Evolutionary conservation across 2,888 invertebrate species (phyloP).

Genomic region (Amphipoea oculea): DNA sequence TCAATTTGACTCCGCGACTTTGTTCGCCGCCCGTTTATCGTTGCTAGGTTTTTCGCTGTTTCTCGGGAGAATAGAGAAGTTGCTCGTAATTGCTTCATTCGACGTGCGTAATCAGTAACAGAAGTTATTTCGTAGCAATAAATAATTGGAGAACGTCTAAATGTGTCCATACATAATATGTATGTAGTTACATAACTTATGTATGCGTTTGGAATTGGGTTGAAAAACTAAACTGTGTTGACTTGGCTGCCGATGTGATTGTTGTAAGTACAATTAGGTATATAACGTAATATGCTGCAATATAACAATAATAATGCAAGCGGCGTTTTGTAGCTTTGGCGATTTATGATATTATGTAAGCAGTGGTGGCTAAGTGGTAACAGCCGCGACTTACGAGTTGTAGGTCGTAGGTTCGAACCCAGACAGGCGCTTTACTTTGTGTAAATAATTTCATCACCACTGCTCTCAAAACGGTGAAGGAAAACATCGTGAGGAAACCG

Average conservation of each 20-base stretch:
- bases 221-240: slow-evolving; percentile 4
- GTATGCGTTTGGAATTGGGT: neutral
- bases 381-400: no score
- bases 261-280: no score
- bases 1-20: slow-evolving; percentile 48
- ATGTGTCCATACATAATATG: slow-evolving; percentile 4
- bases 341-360: neutral
- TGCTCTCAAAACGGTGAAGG: no score
- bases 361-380: no score
- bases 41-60: slow-evolving; percentile 28
- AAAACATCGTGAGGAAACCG: no score
- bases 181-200: slow-evolving; percentile 6
- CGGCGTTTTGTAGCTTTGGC: neutral
- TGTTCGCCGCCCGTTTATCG: slow-evolving; percentile 42
- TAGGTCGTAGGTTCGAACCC: no score
- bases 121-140: slow-evolving; percentile 18
- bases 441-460: no score
- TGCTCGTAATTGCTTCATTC: slow-evolving; percentile 35
- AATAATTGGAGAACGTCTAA: slow-evolving; percentile 12
- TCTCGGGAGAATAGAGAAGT: slow-evolving; percentile 13
- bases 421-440: no score
- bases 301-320: neutral
- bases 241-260: slow-evolving; percentile 10
- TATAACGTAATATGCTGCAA: neutral
- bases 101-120: slow-evolving; percentile 27